phyloP scores from a whole-genome alignment of 2,113 vertebrate genomes.

The Circaetus cinerascens region DNA sequence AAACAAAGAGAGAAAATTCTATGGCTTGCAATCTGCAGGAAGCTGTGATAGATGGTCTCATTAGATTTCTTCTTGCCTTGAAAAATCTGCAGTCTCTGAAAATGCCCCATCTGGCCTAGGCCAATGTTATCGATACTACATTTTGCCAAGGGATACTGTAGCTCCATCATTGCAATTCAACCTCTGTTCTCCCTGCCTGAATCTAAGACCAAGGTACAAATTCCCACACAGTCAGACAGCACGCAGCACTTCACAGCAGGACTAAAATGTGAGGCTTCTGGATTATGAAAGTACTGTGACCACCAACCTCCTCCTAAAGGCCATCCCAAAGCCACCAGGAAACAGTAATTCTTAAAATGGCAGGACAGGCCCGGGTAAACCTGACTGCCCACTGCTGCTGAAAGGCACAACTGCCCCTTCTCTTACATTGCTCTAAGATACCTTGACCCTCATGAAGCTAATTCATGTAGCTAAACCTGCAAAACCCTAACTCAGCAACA shows the following conservation, averaged over 20 bases:
- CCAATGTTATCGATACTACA: background rate
- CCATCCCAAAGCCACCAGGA: background rate
- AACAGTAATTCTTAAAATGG: background rate
- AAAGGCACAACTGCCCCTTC: background rate
- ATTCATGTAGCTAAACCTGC: background rate
- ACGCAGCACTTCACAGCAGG: background rate
- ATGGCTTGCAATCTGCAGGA: background rate
- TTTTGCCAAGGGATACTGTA: background rate
- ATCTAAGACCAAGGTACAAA: background rate
- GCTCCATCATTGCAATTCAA: background rate
- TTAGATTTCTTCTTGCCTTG: background rate
- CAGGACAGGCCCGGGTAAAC: background rate
- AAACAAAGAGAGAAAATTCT: background rate
- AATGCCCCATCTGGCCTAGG: background rate
- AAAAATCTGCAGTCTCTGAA: background rate
- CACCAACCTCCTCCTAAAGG: background rate
- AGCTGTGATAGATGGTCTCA: background rate
- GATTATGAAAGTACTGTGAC: background rate
- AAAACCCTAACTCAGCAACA: background rate
- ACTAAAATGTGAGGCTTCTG: background rate
- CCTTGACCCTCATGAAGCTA: background rate
- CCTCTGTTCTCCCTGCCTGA: background rate
- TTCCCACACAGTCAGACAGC: background rate
- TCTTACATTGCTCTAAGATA: background rate
- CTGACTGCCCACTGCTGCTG: background rate